phyloP scores from a whole-genome alignment of 2,888 invertebrate genomes.

The Tenthredo livida region DNA sequence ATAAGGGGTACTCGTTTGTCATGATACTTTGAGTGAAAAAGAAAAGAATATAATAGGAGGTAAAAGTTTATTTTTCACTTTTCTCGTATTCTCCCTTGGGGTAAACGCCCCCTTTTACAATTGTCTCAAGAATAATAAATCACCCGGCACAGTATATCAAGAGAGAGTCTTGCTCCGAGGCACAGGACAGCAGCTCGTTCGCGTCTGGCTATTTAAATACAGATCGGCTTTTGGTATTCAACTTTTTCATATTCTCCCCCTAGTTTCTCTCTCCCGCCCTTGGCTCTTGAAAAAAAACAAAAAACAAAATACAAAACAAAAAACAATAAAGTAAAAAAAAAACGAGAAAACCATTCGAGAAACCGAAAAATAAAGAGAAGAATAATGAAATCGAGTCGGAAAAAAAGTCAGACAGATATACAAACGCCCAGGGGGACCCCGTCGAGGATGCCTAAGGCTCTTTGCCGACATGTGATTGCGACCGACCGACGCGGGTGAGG shows the following conservation, averaged over 20 bases:
- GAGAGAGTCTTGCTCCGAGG: constrained; percentile 23
- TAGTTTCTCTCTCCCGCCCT: not conserved
- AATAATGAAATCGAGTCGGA: not conserved
- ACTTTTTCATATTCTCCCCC: constrained; percentile 8
- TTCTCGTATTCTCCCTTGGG: constrained; percentile 6
- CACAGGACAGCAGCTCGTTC: not conserved
- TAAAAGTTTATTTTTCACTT: constrained; percentile 36
- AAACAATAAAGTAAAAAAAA: not conserved
- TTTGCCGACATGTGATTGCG: not conserved
- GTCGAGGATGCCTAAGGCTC: not conserved
- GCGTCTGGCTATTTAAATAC: constrained; percentile 30
- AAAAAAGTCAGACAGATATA: not conserved
- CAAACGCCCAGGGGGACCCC: not conserved
- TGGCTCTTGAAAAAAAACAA: not conserved
- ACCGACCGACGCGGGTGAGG: not conserved
- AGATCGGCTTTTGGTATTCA: constrained; percentile 35
- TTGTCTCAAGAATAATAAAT: constrained; percentile 44
- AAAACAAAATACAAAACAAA: not conserved
- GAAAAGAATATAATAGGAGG: constrained; percentile 19
- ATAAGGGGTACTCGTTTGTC: constrained; percentile 17
- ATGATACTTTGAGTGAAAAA: constrained; percentile 3
- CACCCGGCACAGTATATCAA: constrained; percentile 26
- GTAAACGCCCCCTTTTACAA: constrained; percentile 36
- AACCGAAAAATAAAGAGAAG: not conserved
- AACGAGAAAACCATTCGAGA: not conserved